phyloP scores from a whole-genome alignment of 2,888 invertebrate genomes.

The Xestia ashworthii region DNA sequence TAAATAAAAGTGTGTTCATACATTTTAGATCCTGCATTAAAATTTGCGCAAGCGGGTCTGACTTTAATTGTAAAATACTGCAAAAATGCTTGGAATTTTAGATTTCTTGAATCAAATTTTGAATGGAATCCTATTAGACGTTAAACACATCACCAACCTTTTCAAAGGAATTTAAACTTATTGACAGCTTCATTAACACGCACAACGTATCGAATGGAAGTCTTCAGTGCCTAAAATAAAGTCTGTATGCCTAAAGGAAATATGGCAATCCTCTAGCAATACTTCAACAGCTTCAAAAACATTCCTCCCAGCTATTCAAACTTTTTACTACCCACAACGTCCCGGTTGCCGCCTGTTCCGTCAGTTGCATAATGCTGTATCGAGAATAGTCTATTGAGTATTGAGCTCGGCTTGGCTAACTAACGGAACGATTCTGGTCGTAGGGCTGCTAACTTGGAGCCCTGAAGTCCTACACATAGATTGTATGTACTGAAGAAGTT shows the following conservation, averaged over 20 bases:
- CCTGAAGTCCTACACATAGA: neutral
- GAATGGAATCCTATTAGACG: too few species aligned
- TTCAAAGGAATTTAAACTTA: neutral
- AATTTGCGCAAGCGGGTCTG: neutral
- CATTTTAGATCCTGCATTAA: neutral
- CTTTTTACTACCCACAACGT: constrained; percentile 20
- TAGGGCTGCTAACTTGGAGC: constrained; percentile 43
- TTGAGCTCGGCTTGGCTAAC: constrained; percentile 37
- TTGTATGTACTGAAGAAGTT: neutral
- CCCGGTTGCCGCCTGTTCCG: constrained; percentile 23
- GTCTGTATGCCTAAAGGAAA: neutral
- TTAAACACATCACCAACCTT: too few species aligned
- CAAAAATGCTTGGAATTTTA: too few species aligned
- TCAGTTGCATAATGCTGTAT: constrained; percentile 58
- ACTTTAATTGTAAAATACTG: neutral
- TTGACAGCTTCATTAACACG: neutral
- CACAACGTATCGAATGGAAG: too few species aligned
- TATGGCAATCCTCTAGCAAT: neutral
- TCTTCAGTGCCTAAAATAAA: too few species aligned
- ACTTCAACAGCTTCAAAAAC: neutral
- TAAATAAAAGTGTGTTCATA: neutral
- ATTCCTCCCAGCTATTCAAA: constrained; percentile 4
- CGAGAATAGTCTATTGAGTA: constrained; percentile 57
- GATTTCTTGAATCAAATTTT: too few species aligned
- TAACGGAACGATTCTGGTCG: constrained; percentile 51